A percentile compares a stretch with the other conserved stretches of the same genome.
These are phyloP conservation scores for Phyllostomus hastatus DNA, from an alignment of 2,113 vertebrate species.

Conservation along the genomic window DNA sequence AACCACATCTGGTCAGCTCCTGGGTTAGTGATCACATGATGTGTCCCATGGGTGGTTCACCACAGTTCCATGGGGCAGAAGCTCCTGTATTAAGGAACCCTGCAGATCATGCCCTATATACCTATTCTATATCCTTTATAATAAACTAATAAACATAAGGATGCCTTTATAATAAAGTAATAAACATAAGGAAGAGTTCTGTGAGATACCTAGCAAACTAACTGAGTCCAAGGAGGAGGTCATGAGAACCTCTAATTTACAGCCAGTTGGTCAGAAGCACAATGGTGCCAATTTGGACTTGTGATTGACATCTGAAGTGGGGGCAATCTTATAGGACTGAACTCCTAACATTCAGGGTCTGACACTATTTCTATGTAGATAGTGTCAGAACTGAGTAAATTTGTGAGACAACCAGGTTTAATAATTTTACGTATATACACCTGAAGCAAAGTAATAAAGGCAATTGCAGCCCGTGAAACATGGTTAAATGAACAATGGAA, in stretches of 20 bases:
- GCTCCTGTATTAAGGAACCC: neutral
- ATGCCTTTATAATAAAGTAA: neutral
- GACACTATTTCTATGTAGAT: neutral
- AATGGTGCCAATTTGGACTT: neutral
- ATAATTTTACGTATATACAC: neutral
- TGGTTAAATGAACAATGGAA: neutral
- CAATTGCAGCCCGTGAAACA: neutral
- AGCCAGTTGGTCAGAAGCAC: neutral
- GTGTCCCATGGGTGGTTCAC: neutral
- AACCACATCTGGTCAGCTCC: neutral
- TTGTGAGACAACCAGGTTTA: neutral
- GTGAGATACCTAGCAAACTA: neutral
- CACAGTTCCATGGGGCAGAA: neutral
- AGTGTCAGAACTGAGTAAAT: neutral
- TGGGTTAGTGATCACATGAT: neutral
- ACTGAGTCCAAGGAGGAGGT: neutral
- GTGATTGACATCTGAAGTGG: neutral
- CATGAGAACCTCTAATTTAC: neutral
- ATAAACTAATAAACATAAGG: neutral
- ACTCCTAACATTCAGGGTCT: neutral
- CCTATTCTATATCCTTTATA: neutral
- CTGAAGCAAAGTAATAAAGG: neutral
- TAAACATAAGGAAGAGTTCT: neutral
- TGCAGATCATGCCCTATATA: neutral
- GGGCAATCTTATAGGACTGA: too few species aligned